Evolutionary conservation across 1,140 invertebrate genomes (phyloP).

Genomic region (Neelides sp.): DNA sequence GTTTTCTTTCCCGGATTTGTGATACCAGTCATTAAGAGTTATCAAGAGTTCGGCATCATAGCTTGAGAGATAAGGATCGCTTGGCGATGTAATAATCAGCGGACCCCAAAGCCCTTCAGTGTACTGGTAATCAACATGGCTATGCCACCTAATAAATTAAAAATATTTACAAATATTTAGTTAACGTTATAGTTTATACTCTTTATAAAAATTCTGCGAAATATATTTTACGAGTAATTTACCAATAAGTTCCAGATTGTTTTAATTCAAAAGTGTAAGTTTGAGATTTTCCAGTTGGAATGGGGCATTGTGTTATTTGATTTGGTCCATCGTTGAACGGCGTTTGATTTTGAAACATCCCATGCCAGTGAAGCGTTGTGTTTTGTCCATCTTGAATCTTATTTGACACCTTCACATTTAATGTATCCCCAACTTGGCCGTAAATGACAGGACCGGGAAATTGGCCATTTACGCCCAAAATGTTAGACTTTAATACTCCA

Average conservation of each 20-base stretch:
- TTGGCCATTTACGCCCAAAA: conserved; percentile 14
- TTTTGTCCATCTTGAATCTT: conserved; percentile 20
- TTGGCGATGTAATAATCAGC: conserved; percentile 11
- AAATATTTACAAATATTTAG: no score
- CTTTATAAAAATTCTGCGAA: not conserved
- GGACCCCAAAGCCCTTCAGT: conserved; percentile 15
- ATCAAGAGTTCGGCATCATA: conserved; percentile 17
- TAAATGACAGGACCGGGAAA: conserved; percentile 16
- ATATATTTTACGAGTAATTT: no score
- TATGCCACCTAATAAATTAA: conserved; percentile 5
- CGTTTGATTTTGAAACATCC: conserved; percentile 8
- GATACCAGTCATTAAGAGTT: conserved; percentile 20
- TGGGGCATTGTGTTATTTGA: conserved; percentile 13
- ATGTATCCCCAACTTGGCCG: conserved; percentile 12
- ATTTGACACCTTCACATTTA: conserved; percentile 1
- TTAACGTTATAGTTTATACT: no score
- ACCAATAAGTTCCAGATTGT: conserved; percentile 21
- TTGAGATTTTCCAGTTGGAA: conserved; percentile 3
- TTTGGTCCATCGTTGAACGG: conserved; percentile 13
- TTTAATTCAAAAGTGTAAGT: conserved; percentile 8
- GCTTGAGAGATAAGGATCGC: conserved; percentile 2
- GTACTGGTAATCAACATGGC: conserved; percentile 12
- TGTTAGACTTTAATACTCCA: conserved; percentile 13
- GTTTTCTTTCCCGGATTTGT: conserved; percentile 8
- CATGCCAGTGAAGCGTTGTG: conserved; percentile 14